Evolutionary conservation across 2,888 invertebrate genomes (phyloP).

Genomic region (Sialis fuliginosa): DNA sequence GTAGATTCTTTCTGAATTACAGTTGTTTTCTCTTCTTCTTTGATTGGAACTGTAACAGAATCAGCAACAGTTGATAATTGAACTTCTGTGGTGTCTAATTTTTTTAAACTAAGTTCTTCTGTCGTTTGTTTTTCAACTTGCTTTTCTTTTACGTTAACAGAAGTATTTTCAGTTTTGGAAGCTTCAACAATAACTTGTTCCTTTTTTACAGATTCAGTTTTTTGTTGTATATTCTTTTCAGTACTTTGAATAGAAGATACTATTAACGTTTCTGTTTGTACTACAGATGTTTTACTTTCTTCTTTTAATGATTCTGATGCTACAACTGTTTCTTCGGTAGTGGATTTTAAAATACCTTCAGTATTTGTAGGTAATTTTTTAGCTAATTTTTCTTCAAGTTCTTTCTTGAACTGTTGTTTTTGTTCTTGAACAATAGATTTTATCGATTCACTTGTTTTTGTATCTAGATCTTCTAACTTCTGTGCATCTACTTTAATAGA

Average conservation of each 20-base stretch:
- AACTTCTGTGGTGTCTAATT: background rate
- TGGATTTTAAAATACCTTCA: constrained; percentile 17
- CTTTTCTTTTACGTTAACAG: background rate
- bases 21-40: constrained; percentile 23
- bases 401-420: too few species aligned
- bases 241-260: too few species aligned
- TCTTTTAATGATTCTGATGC: constrained; percentile 18
- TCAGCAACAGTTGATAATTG: background rate
- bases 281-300: constrained; percentile 5
- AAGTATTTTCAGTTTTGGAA: background rate
- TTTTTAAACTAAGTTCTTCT: background rate
- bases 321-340: constrained; percentile 15
- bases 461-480: background rate
- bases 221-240: too few species aligned
- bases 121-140: background rate
- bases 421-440: too few species aligned
- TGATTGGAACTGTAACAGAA: constrained; percentile 7
- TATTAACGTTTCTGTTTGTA: background rate
- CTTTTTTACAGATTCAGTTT: too few species aligned
- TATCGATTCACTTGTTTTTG: background rate
- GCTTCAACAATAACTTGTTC: background rate
- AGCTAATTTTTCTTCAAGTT: too few species aligned
- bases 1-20: constrained; percentile 21
- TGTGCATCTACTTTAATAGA: background rate
- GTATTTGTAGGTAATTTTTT: too few species aligned